phyloP scores from a whole-genome alignment of 2,888 invertebrate genomes.

The Sphinx pinastri region DNA sequence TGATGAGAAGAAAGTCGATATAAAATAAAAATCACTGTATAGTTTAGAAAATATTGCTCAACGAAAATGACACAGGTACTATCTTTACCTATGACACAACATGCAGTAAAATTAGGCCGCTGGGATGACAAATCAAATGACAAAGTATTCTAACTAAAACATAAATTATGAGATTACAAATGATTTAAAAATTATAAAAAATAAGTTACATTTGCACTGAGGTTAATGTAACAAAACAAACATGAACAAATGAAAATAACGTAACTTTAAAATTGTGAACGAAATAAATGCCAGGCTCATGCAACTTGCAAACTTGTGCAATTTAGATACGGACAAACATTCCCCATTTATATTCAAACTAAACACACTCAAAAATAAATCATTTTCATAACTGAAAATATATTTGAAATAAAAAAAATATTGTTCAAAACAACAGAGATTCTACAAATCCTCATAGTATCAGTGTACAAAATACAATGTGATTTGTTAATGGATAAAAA shows the following conservation, averaged over 20 bases:
- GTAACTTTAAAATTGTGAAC: slow-evolving; percentile 10
- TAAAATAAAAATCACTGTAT: not conserved
- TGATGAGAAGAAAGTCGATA: not conserved
- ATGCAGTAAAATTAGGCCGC: slow-evolving; percentile 49
- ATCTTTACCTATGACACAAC: slow-evolving; percentile 19
- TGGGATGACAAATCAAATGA: slow-evolving; percentile 39
- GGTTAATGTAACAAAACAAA: slow-evolving; percentile 20
- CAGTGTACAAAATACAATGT: not conserved
- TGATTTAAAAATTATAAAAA: slow-evolving; percentile 38
- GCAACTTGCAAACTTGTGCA: slow-evolving; percentile 10
- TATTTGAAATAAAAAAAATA: slow-evolving; percentile 6
- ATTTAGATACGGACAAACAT: not conserved
- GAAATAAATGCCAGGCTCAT: slow-evolving; percentile 26
- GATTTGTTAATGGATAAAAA: not conserved
- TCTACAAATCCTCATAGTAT: not conserved
- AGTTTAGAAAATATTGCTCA: not conserved
- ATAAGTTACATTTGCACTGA: slow-evolving; percentile 29
- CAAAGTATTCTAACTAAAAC: slow-evolving; percentile 44
- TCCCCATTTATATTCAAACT: slow-evolving; percentile 12
- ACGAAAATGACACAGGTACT: slow-evolving; percentile 5
- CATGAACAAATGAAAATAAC: not conserved
- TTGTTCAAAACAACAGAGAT: not conserved
- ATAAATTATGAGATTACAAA: slow-evolving; percentile 72
- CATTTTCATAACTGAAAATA: slow-evolving; percentile 11
- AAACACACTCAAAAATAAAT: slow-evolving; percentile 2